phyloP scores from a whole-genome alignment of 2,888 invertebrate genomes.

The Exephanes ischioxanthus region DNA sequence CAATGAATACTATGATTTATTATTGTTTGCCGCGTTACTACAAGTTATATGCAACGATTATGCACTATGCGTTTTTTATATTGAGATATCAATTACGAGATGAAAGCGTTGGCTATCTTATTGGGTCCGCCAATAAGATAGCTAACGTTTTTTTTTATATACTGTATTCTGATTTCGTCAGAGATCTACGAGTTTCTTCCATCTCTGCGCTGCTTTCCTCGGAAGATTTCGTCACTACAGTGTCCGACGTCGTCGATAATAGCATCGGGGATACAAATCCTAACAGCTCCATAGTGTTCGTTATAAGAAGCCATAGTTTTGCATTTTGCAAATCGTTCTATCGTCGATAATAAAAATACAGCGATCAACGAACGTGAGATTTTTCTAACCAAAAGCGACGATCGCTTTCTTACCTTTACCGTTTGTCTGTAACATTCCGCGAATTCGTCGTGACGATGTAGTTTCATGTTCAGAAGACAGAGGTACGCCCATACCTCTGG shows the following conservation, averaged over 20 bases:
- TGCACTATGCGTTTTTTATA: slow-evolving; percentile 35
- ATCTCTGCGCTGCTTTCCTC: slow-evolving; percentile 42
- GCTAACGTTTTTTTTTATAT: slow-evolving; percentile 71
- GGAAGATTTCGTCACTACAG: slow-evolving; percentile 11
- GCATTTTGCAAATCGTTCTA: slow-evolving; percentile 78
- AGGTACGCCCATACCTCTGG: slow-evolving; percentile 77
- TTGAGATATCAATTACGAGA: not conserved
- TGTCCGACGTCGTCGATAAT: too few species aligned
- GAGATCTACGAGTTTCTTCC: slow-evolving; percentile 52
- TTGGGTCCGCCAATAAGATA: slow-evolving; percentile 53
- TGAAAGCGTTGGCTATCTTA: slow-evolving; percentile 27
- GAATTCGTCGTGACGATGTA: slow-evolving; percentile 77
- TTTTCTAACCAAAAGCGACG: not conserved
- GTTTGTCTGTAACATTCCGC: slow-evolving; percentile 78
- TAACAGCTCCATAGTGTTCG: slow-evolving; percentile 73
- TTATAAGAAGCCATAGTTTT: slow-evolving; percentile 78
- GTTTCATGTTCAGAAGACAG: slow-evolving; percentile 76
- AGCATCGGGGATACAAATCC: slow-evolving; percentile 67
- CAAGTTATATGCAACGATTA: slow-evolving; percentile 60
- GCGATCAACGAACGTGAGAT: not conserved
- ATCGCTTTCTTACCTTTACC: slow-evolving; percentile 68
- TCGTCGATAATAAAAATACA: slow-evolving; percentile 67
- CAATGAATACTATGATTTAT: slow-evolving; percentile 48
- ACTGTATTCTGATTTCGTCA: slow-evolving; percentile 63
- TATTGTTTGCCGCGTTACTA: slow-evolving; percentile 39